Evolutionary conservation across 2,113 vertebrate species (phyloP).

Genomic region (Accipiter cooperii): DNA sequence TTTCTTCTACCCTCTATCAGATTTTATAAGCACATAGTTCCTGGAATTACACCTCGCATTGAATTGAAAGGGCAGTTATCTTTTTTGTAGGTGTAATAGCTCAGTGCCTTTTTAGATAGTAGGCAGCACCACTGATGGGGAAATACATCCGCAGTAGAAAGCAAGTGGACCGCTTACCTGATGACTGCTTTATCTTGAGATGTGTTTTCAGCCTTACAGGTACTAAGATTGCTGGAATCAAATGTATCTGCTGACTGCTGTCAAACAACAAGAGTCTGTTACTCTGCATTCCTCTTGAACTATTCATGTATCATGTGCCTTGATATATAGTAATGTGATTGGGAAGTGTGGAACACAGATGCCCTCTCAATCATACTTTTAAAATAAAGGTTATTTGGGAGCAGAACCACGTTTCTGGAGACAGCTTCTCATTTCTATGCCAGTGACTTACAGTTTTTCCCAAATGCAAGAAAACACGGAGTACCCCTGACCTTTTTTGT

Average conservation of each 20-base stretch:
- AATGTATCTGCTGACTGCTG: background rate
- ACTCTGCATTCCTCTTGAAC: background rate
- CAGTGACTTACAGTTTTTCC: background rate
- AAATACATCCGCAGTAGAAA: background rate
- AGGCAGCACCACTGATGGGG: background rate
- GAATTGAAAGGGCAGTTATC: background rate
- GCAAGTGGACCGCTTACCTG: background rate
- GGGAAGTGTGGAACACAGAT: background rate
- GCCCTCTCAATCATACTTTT: background rate
- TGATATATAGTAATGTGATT: background rate
- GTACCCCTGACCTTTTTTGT: background rate
- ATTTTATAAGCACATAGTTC: background rate
- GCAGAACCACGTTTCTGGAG: slow-evolving; percentile 22
- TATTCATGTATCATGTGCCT: background rate
- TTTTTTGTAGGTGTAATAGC: background rate
- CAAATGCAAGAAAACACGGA: background rate
- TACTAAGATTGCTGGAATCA: background rate
- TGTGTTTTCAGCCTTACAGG: slow-evolving; percentile 1
- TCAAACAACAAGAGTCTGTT: background rate
- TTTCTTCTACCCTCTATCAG: background rate
- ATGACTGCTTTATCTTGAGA: background rate
- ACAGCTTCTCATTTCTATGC: slow-evolving; percentile 28
- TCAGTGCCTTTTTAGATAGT: background rate
- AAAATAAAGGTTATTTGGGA: slow-evolving; percentile 47
- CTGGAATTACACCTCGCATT: background rate